Evolutionary conservation across 2,113 vertebrate genomes (phyloP).

Genomic region (Heliornis fulica): DNA sequence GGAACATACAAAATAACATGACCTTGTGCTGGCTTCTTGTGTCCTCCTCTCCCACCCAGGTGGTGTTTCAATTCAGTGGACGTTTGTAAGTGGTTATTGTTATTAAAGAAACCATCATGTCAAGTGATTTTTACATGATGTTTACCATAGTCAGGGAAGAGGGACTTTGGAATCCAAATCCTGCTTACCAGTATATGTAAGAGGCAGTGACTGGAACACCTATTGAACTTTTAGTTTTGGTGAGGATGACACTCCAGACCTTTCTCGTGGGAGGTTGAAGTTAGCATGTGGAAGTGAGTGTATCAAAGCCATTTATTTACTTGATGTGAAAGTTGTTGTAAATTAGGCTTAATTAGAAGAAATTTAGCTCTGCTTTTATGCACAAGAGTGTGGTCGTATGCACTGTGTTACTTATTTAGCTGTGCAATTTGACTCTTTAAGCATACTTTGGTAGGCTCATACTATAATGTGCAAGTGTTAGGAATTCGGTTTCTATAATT

Average conservation of each 20-base stretch:
- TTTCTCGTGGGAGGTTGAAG: not conserved
- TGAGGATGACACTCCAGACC: not conserved
- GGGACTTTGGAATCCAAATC: rapidly evolving
- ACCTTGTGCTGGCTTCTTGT: not conserved
- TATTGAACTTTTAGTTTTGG: not conserved
- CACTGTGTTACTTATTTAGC: not conserved
- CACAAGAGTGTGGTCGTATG: not conserved
- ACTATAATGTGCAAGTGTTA: not conserved
- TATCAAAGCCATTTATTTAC: not conserved
- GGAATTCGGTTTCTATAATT: not conserved
- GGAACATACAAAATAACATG: not conserved
- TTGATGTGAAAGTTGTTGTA: not conserved
- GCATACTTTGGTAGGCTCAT: not conserved
- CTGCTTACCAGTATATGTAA: not conserved
- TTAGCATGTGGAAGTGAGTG: not conserved
- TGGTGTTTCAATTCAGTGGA: not conserved
- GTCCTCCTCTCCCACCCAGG: not conserved
- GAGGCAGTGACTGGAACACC: not conserved
- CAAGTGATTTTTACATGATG: not conserved
- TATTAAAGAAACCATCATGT: not conserved
- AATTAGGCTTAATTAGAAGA: not conserved
- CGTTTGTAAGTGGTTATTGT: not conserved
- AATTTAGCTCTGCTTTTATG: not conserved
- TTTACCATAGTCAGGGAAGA: not conserved
- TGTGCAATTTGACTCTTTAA: not conserved